Conservation (phyloP, 2,888 invertebrate genomes). For the Cryptus viduatorius region DNA sequence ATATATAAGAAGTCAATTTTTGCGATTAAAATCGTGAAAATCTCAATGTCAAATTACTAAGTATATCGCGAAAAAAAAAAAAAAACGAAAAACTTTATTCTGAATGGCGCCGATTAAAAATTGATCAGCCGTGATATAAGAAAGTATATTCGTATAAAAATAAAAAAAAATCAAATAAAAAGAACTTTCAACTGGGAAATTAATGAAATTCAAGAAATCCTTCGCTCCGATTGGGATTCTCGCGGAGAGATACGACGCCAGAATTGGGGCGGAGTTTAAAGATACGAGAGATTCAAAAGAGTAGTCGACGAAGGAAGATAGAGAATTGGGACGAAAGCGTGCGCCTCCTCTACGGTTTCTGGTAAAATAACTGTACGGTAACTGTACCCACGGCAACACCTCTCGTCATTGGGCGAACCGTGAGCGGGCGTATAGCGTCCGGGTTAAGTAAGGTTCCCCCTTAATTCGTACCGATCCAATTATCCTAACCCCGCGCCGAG, state of each 20-base stretch:
- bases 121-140: neutral
- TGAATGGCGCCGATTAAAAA: neutral
- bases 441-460: slow-evolving; percentile 72
- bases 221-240: too few species aligned
- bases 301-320: slow-evolving; percentile 28
- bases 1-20: too few species aligned
- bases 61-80: too few species aligned
- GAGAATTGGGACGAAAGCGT: neutral
- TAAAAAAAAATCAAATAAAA: neutral
- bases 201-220: too few species aligned
- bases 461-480: slow-evolving; percentile 81
- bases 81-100: too few species aligned
- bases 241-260: too few species aligned
- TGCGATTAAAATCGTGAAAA: too few species aligned
- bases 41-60: too few species aligned
- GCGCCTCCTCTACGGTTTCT: slow-evolving; percentile 4
- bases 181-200: too few species aligned
- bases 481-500: slow-evolving; percentile 75
- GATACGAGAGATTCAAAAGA: neutral
- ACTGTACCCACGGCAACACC: slow-evolving; percentile 18
- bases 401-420: slow-evolving; percentile 13
- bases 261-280: too few species aligned
- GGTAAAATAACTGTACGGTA: slow-evolving; percentile 4
- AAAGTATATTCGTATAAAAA: neutral
- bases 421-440: neutral